Base-by-base conservation (phyloP, 2,797 vertebrate species). In the Tragelaphus eurycerus region DNA sequence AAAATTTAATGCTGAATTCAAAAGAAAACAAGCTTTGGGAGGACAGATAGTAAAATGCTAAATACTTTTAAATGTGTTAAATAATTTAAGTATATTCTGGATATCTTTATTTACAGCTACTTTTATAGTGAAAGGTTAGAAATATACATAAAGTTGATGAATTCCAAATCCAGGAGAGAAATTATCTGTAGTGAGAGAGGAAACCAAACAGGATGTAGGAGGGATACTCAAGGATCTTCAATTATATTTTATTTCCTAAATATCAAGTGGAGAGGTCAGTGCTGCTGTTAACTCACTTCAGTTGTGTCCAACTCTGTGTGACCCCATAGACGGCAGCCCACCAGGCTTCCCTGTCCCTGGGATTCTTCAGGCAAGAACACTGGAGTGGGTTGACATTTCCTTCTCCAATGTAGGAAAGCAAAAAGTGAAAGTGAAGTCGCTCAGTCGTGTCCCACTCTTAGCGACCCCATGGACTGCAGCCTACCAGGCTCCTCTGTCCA, bases 171-270 rank as follows among this genome's bases (percentile, higher is more conserved):
- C 74, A 93, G 52, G 25, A 43, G 8, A 67, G 38, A 50, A 64
- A 13, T 67, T 96, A 84, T 25, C 14, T 92, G 57, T 90, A 78
- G 46, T 79, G 31, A 48, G 59, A 93, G 5, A 67, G 62, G n/a
- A 87, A 74, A 1, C 54, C 67, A 50, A 86, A 85, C 2, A 59
- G 43, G 38, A 87, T 55, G 38, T 71, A 92, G 46, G 31, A 95
- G 3, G 50, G 12, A 59, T 64, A 50, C 23, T 57, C 16, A 89
- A 60, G 43, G 23, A 11, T 31, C n/a, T 64, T 91, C 27, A 64
- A 7, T 89, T 67, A n/a, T 81, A 6, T 57, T 81, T 88, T 88
- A 71, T 88, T 93, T 90, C 46, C 60, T 94, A 89, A 93, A 87
- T 23, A 48, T 82, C 34, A 59, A 88, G 2, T 23, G 62, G 62